Evolutionary conservation across 2,113 vertebrate genomes (phyloP), one percentile per base, ranked within the genome.

Genomic region (Conger conger): DNA sequence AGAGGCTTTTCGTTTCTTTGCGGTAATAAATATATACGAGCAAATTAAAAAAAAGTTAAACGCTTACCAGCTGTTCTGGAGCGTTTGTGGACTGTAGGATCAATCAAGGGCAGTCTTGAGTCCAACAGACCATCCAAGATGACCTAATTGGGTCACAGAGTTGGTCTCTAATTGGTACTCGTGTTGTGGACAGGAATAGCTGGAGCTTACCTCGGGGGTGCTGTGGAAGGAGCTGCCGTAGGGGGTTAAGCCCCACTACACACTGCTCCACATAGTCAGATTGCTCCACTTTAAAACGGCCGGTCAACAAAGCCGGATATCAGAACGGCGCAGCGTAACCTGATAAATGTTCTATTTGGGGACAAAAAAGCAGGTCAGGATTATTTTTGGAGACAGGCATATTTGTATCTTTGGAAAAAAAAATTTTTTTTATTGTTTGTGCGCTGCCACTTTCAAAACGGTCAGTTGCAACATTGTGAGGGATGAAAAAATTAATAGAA

Each of bases 101-200:
- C 60, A 80, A 76, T 83, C 79, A 85, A 35, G 30, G 37, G 85
- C 20, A 53, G 80, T 40, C 11, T 60, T 53, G 50, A 17, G 11
- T 82, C 63, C 63, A 68, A n/a, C 35, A 63, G 57, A 87, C 86
- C 7, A 33, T 53, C 87, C 88, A 92, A 92, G 57, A 87, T 85
- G 5, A 36, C 53, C 87, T 88, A 92, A 92, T 88, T 89, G 76
- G 90, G 90, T 92, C 90, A 88, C 68, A 30, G 68, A 82, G 89
- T 87, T 87, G 92, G 90, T 88, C 89, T 86, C 83, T 93, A 92
- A 94, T 92, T 92, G 89, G 89, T 84, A 84, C 92, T 92, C 86
- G 86, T 50, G 87, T 82, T 15, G 53, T 73, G 27, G 36, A 89
- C 89, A 86, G 85, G 91, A 93, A 90, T 90, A 93, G 45, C 79